Evolutionary conservation across 2,888 invertebrate genomes (phyloP).

Genomic region (Alsophila aescularia): DNA sequence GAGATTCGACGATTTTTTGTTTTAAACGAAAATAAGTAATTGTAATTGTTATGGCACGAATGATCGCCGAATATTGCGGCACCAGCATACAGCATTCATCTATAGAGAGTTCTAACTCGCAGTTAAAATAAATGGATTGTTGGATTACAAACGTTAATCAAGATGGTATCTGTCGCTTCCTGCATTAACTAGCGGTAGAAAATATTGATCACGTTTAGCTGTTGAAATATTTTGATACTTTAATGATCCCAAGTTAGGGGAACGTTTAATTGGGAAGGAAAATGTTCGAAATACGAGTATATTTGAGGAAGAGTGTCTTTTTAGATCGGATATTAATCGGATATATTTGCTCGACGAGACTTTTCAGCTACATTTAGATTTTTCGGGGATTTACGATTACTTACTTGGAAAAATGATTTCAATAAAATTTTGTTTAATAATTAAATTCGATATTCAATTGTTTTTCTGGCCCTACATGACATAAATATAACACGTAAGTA

Average conservation of each 20-base stretch:
- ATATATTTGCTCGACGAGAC: background rate
- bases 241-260: conserved; percentile 26
- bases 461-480: no score
- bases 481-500: no score
- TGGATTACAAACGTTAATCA: conserved; percentile 55
- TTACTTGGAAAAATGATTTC: no score
- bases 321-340: conserved; percentile 14
- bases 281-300: conserved; percentile 4
- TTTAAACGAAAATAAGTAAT: no score
- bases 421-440: no score
- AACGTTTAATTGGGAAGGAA: conserved; percentile 29
- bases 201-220: conserved; percentile 26
- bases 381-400: background rate
- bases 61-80: no score
- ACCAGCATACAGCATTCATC: conserved; percentile 61
- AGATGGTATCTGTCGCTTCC: conserved; percentile 58
- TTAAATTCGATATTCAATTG: no score
- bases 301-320: conserved; percentile 15
- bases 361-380: background rate
- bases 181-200: conserved; percentile 40
- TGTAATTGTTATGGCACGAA: no score
- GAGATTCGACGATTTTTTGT: no score
- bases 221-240: conserved; percentile 31
- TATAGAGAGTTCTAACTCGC: conserved; percentile 44
- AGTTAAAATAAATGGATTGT: conserved; percentile 49